phyloP scores from a whole-genome alignment of 2,113 vertebrate species.

The Hoplias malabaricus region DNA sequence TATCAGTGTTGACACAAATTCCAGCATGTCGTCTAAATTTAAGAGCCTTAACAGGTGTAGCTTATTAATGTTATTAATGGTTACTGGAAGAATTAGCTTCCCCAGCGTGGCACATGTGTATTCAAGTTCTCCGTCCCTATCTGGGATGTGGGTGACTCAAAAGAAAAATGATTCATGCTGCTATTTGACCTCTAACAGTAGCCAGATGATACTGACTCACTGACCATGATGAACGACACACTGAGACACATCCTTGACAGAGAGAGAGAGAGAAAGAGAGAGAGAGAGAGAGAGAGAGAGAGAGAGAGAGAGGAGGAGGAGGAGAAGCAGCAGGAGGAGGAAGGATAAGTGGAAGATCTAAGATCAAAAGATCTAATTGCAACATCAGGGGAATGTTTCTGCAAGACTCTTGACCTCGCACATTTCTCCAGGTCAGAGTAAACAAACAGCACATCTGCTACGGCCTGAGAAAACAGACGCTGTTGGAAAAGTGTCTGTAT shows the following conservation, averaged over 20 bases:
- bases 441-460: constrained; percentile 53
- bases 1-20: too few species aligned
- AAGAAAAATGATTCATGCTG: constrained; percentile 56
- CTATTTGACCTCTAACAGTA: constrained; percentile 66
- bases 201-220: constrained; percentile 73
- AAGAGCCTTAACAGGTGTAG: too few species aligned
- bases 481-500: constrained; percentile 35
- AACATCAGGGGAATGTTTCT: constrained; percentile 9
- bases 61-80: too few species aligned
- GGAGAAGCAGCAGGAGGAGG: too few species aligned
- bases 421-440: constrained; percentile 38
- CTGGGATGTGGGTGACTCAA: constrained; percentile 56
- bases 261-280: constrained; percentile 34
- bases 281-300: too few species aligned
- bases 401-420: constrained; percentile 50
- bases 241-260: constrained; percentile 55
- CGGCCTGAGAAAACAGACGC: constrained; percentile 40
- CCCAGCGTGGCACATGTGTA: too few species aligned
- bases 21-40: too few species aligned
- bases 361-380: constrained; percentile 51
- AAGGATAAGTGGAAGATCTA: constrained; percentile 52
- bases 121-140: too few species aligned
- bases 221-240: constrained; percentile 69
- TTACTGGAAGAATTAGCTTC: too few species aligned
- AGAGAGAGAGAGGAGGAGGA: too few species aligned